Evolutionary conservation across 2,113 vertebrate genomes (phyloP).

Genomic region (Pundamilia nyererei): DNA sequence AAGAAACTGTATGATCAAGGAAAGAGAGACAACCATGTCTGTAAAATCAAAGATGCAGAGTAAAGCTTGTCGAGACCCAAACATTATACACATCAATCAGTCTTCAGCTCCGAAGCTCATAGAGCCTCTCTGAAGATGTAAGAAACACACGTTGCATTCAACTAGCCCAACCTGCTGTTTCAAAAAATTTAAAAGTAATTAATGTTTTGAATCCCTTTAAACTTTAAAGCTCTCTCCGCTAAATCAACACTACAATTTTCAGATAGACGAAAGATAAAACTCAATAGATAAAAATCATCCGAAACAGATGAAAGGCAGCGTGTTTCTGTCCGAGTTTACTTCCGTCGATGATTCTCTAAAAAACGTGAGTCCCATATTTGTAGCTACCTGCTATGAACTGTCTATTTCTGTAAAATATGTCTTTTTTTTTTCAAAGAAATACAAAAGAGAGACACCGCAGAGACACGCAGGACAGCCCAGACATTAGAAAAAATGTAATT

Average conservation of each 20-base stretch:
- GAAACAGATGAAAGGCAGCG: background rate
- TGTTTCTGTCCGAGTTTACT: background rate
- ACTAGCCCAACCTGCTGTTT: background rate
- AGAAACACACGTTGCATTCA: background rate
- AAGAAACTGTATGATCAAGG: background rate
- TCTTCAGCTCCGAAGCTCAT: background rate
- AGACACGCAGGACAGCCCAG: background rate
- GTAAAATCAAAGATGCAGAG: background rate
- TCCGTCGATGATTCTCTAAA: background rate
- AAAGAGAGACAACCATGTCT: background rate
- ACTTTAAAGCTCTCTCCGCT: background rate
- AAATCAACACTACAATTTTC: rapidly evolving
- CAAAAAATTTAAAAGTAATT: background rate
- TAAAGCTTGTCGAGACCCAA: background rate
- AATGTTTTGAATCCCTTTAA: background rate
- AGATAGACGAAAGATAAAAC: background rate
- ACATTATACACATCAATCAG: background rate
- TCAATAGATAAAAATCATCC: background rate
- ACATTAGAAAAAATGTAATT: background rate
- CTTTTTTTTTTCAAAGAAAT: background rate
- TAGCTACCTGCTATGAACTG: background rate
- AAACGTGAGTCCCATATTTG: background rate
- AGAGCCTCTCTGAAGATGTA: background rate
- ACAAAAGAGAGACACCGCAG: background rate
- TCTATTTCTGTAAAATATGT: background rate